Evolutionary conservation across 2,797 vertebrate species (phyloP), one percentile per base, ranked within the genome.

Genomic region (Pelobates cultripes): DNA sequence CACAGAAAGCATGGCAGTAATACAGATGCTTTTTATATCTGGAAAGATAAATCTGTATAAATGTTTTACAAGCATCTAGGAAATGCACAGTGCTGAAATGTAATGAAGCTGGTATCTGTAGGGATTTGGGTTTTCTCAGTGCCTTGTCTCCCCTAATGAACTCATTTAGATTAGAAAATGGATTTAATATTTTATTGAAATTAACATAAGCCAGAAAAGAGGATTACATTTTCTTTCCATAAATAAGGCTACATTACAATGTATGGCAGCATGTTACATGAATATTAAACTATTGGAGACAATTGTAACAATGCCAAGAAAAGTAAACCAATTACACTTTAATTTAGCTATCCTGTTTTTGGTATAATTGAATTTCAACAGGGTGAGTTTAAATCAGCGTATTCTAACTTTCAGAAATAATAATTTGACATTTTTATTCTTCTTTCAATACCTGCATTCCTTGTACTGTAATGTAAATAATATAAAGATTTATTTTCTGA

Each of bases 81-180:
- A 93, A 93, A 93, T 85, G 88, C 91, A 90, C 88, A 89, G 89
- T 86, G 87, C 84, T 84, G 89, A 90, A 92, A 93, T 83, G 92
- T 93, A 94, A 94, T 93, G 93, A 94, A 94, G 92, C 91, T 88
- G 90, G 93, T 92, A 89, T 93, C 93, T 93, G 86, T 80, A 85
- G 90, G 94, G 92, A 93, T 87, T 92, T 92, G 90, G 91, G 87
- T 93, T 93, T 94, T 93, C 90, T 93, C 91, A 90, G 88, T 89
- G 91, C 90, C 89, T 87, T 91, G 88, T 90, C 89, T 93, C 88
- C 92, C 90, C 91, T 94, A 94, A 94, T 94, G 92, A 94, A 94
- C 93, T 94, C 92, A 94, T 94, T 94, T 94, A 94, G 91, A 94
- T 93, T 93, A 94, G 92, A 93, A 94, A 94, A 94, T 93, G 92